Percentiles rank a stretch among this genome's conserved stretches.
phyloP scores from a whole-genome alignment of 1,140 invertebrate species.

The Triops cancriformis region DNA sequence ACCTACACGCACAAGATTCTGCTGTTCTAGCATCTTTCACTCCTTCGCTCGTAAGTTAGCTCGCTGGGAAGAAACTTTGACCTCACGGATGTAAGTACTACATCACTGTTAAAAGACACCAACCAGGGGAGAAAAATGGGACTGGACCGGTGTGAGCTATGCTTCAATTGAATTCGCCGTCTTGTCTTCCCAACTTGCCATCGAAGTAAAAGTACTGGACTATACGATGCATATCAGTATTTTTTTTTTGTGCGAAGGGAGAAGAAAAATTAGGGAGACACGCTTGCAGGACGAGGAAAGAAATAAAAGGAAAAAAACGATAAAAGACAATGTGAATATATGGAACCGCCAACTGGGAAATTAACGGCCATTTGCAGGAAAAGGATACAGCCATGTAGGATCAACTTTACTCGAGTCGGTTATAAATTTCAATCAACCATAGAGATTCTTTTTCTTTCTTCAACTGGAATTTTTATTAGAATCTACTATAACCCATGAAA shows the following conservation, averaged over 20 bases:
- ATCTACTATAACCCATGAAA: not conserved
- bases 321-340: not conserved
- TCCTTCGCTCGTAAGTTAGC: not conserved
- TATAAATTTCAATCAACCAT: not conserved
- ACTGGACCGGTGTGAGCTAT: no score
- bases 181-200: no score
- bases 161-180: no score
- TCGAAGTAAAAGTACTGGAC: no score
- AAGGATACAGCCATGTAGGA: not conserved
- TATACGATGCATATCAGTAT: not conserved
- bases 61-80: conserved; percentile 4
- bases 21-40: not conserved
- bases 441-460: not conserved
- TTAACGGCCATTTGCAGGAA: not conserved
- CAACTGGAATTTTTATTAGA: not conserved
- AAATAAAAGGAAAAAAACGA: not conserved
- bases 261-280: not conserved
- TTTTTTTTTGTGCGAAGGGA: not conserved
- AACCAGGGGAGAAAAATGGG: no score
- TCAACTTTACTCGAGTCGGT: not conserved
- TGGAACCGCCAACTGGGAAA: not conserved
- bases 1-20: not conserved
- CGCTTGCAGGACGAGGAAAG: not conserved
- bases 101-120: conserved; percentile 2
- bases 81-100: conserved; percentile 4